Evolutionary conservation across 2,888 invertebrate species (phyloP), one percentile per base, ranked within the genome.

Genomic region (Aleiodes testaceus): DNA sequence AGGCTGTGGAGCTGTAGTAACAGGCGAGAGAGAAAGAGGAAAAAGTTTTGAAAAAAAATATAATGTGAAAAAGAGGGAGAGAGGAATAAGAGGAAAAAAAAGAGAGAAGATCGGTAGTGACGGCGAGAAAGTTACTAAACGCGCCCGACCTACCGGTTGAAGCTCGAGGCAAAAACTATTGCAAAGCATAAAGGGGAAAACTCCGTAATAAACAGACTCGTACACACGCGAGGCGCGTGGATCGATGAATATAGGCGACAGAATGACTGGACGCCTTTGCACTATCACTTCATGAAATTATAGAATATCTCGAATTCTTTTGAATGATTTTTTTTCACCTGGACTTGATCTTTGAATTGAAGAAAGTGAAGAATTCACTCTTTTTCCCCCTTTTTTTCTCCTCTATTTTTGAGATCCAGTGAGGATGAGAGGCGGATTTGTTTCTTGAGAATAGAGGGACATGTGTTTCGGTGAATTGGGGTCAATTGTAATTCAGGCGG

Each of bases 231-330:
- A 66, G 49, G 49, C 45, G 45, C 52, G 49, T 45, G 44, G 75
- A 77, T 77, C 76, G 74, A 77, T 77, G 72, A 63, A 72, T 74
- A 76, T 74, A 75, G 75, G 73, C 74, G 75, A 75, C 75, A 42
- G 72, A 69, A 77, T 75, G 74, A 76, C 75, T 76, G 72, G 63
- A 44, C 45, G 11, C 14, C 36, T 22, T 36, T 36, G 9, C 36
- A 9, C 36, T 63, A 45, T 45, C 47, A 20, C 22, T 45, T 11
- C 22, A 63, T 74, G 30, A 72, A 45, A 73, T 44, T 49, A 30
- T 45, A 14, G 59, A 59, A 36, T 42, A 11, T 59, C 36, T 16
- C 14, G 42, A 59, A 36, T 59, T 36, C 16, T 59, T n/a, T 9
- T 3, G n/a, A 16, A 30, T 30, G 3, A 30, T 55, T 30, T 30